phyloP scores from a whole-genome alignment of 2,113 vertebrate genomes.

The Papio anubis region DNA sequence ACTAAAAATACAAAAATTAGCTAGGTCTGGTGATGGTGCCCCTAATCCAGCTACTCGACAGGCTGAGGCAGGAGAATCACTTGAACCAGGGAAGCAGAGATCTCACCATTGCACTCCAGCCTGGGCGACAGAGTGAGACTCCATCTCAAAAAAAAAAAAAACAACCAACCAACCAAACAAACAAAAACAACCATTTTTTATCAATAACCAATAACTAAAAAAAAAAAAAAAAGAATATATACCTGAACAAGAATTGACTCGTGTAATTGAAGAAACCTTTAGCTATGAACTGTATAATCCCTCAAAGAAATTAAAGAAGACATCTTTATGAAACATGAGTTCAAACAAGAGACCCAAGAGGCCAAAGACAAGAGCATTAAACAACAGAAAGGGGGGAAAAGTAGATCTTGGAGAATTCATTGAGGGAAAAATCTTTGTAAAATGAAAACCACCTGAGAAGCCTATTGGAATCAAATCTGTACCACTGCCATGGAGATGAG shows the following conservation, averaged over 20 bases:
- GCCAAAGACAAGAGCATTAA: background rate
- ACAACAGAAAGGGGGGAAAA: background rate
- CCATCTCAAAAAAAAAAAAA: too few relatives aligned
- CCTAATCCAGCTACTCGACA: too few relatives aligned
- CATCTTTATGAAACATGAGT: background rate
- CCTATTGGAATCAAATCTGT: background rate
- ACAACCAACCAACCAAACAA: too few relatives aligned
- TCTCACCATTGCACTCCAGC: background rate
- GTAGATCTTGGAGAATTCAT: background rate
- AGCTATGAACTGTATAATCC: background rate
- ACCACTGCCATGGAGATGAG: background rate
- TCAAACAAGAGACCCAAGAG: background rate
- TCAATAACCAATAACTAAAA: background rate
- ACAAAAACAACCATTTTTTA: too few relatives aligned
- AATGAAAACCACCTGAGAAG: background rate
- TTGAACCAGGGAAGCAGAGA: too few relatives aligned
- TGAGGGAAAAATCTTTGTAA: background rate
- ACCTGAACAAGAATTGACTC: background rate
- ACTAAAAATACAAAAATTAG: too few relatives aligned
- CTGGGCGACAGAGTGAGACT: background rate
- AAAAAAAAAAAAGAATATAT: background rate
- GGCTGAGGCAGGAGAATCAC: too few relatives aligned
- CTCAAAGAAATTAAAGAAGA: background rate
- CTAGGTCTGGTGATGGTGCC: too few relatives aligned
- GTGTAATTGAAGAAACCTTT: background rate